Conservation (phyloP, 2,113 vertebrate species). For the Oncorhynchus gorbuscha region DNA sequence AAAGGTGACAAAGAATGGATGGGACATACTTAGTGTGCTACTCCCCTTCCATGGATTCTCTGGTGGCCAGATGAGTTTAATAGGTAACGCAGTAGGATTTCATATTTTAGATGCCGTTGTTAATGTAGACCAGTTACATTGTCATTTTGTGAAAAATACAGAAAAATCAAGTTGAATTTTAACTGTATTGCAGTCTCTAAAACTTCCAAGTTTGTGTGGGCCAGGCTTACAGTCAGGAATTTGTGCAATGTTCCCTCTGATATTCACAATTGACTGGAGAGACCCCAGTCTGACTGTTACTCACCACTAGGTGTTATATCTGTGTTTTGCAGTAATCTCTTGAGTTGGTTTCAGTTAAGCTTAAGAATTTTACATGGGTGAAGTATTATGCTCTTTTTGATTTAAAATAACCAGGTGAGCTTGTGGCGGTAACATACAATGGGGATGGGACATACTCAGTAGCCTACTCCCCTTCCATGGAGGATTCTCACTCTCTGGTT, state of each 20-base stretch:
- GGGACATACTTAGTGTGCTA: slow-evolving; percentile 79
- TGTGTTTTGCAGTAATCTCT: too few relatives aligned
- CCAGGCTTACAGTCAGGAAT: slow-evolving; percentile 77
- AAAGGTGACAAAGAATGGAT: slow-evolving; percentile 76
- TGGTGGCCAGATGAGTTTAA: slow-evolving; percentile 78
- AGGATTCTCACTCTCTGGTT: slow-evolving; percentile 77
- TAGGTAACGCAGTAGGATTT: slow-evolving; percentile 66
- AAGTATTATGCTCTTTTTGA: neutral
- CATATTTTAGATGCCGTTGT: too few relatives aligned
- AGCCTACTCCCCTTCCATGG: slow-evolving; percentile 77
- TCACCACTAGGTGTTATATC: too few relatives aligned
- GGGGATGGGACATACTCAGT: slow-evolving; percentile 80
- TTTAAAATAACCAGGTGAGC: slow-evolving; percentile 61
- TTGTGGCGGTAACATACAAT: slow-evolving; percentile 76
- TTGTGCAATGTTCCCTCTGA: slow-evolving; percentile 75
- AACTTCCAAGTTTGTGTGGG: slow-evolving; percentile 52
- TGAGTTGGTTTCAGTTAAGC: neutral
- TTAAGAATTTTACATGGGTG: neutral
- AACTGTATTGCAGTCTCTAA: too few relatives aligned
- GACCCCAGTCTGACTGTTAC: slow-evolving; percentile 59
- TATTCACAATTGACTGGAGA: slow-evolving; percentile 80
- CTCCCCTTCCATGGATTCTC: slow-evolving; percentile 76
- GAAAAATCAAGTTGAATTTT: neutral
- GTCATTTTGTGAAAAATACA: too few relatives aligned
- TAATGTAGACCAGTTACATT: too few relatives aligned